Evolutionary conservation across 2,797 vertebrate genomes (phyloP), one percentile per base, ranked within the genome.

Genomic region (Sebastes trivittatus): DNA sequence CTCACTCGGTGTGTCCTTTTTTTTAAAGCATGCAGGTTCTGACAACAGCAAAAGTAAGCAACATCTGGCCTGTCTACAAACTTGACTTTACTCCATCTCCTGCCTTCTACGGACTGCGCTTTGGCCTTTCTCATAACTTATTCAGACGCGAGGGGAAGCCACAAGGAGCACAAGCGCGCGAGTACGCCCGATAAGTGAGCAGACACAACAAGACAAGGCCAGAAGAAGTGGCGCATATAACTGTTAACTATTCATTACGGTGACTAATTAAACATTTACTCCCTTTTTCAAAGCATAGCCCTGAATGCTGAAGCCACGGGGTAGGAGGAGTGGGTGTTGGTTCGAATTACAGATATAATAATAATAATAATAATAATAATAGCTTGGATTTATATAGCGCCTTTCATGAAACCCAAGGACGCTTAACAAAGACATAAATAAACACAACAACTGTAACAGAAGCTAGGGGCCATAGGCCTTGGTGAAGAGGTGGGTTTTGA

Each of bases 251-350:
- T 94, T 94, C 77, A 94, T 93, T 27, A 27, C 25, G 55, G 76
- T 81, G 74, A 86, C 89, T 92, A 91, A 93, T 93, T 91, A 91
- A 94, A 93, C 82, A 92, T 92, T 88, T 83, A 88, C 71, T 87
- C 38, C 8, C 25, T 78, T 93, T 93, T 93, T 38, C 89, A 92
- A 90, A 90, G 87, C 61, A 32, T 20, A 80, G 74, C 75, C 78
- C 82, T 93, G 87, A 86, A 90, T 77, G 68, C 29, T 55, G 61
- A 71, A 81, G 55, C 54, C 87, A 81, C 56, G 4, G 42, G 85
- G 74, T 85, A 88, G 38, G 27, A 76, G 79, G 5, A 38, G 36
- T 83, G 82, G 82, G 66, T 72, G 76, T 88, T 83, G 59, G 73
- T 84, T 75, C 65, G 64, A 87, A 85, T 86, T 68, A 83, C 66